Evolutionary conservation across 2,113 vertebrate genomes (phyloP).

Genomic region (Corvus moneduloides): DNA sequence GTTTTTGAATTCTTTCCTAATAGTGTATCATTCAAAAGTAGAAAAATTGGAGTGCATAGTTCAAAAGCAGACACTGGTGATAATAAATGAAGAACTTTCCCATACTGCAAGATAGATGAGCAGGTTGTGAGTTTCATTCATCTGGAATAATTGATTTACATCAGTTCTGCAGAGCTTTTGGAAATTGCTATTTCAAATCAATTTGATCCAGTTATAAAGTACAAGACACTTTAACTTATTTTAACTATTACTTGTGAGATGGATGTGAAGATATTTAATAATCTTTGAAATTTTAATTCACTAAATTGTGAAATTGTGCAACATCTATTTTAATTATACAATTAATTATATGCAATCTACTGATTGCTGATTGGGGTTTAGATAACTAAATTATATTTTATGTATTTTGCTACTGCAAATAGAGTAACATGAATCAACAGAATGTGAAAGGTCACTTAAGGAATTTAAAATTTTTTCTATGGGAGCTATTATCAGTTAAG

Average conservation of each 20-base stretch:
- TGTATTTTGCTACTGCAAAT: background rate
- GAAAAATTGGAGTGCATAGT: background rate
- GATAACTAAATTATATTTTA: background rate
- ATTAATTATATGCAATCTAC: background rate
- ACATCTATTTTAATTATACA: background rate
- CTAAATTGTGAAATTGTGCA: background rate
- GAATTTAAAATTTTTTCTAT: background rate
- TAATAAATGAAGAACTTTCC: slow-evolving; percentile 16
- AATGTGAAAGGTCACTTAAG: background rate
- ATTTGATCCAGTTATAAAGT: slow-evolving; percentile 41
- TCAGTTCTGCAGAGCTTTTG: slow-evolving; percentile 34
- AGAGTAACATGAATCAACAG: background rate
- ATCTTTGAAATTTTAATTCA: slow-evolving; percentile 34
- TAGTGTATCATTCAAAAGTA: background rate
- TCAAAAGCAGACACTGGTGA: background rate
- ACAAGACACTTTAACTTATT: slow-evolving; percentile 40
- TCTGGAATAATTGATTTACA: slow-evolving; percentile 56
- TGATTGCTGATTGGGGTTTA: background rate
- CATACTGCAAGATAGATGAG: slow-evolving; percentile 1
- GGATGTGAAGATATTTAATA: background rate
- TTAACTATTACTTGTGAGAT: slow-evolving; percentile 13
- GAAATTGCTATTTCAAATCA: slow-evolving; percentile 53
- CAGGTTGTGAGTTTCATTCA: slow-evolving; percentile 2
- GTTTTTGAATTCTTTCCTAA: background rate
- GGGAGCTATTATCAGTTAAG: background rate